Conservation (phyloP, 2,888 invertebrate species). For the Acleris emargana region DNA sequence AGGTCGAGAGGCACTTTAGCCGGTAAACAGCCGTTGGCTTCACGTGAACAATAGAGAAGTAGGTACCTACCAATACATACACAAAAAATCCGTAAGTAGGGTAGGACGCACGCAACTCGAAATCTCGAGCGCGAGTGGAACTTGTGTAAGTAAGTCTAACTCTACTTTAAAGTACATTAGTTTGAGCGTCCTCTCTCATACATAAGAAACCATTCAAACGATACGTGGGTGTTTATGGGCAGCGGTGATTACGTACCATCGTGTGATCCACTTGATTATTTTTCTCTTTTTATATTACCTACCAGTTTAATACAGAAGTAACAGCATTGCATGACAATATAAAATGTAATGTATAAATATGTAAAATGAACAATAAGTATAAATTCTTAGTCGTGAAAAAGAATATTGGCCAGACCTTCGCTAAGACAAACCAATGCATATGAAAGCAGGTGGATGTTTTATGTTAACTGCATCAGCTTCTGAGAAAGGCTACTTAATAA, state of each 20-base stretch:
- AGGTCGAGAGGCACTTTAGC: slow-evolving; percentile 25
- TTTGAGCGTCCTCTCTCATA: no score
- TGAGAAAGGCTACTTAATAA: slow-evolving; percentile 22
- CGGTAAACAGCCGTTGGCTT: slow-evolving; percentile 18
- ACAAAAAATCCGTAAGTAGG: slow-evolving; percentile 23
- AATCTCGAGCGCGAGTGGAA: slow-evolving; percentile 17
- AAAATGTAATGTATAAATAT: background rate
- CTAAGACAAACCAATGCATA: slow-evolving; percentile 27
- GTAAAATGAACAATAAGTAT: background rate
- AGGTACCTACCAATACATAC: slow-evolving; percentile 8
- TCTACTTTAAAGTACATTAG: no score
- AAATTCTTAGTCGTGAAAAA: background rate
- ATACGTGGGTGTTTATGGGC: no score
- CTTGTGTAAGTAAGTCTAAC: slow-evolving; percentile 4
- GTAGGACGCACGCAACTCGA: slow-evolving; percentile 28
- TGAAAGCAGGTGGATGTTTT: slow-evolving; percentile 22
- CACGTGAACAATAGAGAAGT: slow-evolving; percentile 28
- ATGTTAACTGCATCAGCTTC: slow-evolving; percentile 23
- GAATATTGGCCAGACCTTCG: slow-evolving; percentile 5
- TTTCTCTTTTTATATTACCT: no score
- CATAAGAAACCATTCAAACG: no score
- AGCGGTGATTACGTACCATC: no score
- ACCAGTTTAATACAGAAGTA: background rate
- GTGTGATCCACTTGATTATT: no score
- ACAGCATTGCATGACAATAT: background rate